These are phyloP conservation scores for Agonopterix alstromeriana DNA, from an alignment of 2,888 invertebrate genomes.

Conservation along the genomic window DNA sequence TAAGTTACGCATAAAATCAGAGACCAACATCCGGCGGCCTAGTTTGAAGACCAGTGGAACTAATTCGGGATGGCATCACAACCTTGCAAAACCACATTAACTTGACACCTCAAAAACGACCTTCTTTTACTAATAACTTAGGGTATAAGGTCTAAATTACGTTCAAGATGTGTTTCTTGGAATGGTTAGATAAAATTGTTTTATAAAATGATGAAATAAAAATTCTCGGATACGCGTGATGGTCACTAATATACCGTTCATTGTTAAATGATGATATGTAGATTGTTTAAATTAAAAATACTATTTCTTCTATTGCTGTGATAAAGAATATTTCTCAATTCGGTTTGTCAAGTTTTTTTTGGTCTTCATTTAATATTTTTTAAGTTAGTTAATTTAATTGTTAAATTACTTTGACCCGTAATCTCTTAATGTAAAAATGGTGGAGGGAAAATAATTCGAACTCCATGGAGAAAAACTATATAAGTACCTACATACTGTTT, in stretches of 20 bases:
- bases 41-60: conserved; percentile 50
- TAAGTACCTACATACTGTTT: no score
- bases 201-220: conserved; percentile 23
- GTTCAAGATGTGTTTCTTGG: background rate
- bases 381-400: no score
- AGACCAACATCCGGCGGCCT: conserved; percentile 39
- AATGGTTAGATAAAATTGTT: no score
- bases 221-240: conserved; percentile 42
- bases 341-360: no score
- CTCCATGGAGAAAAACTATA: no score
- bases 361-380: no score
- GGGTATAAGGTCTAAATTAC: background rate
- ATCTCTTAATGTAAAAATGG: no score
- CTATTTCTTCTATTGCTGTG: conserved; percentile 11
- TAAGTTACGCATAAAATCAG: background rate
- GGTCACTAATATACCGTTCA: conserved; percentile 12
- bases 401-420: no score
- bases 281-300: conserved; percentile 3
- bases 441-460: no score
- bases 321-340: no score
- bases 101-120: conserved; percentile 2
- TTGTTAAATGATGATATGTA: conserved; percentile 3
- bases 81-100: conserved; percentile 18
- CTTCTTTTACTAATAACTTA: background rate
- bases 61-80: conserved; percentile 40